phyloP scores from a whole-genome alignment of 37 sponge, comb jelly and placozoan genomes.

The Lycopodina hypogea region DNA sequence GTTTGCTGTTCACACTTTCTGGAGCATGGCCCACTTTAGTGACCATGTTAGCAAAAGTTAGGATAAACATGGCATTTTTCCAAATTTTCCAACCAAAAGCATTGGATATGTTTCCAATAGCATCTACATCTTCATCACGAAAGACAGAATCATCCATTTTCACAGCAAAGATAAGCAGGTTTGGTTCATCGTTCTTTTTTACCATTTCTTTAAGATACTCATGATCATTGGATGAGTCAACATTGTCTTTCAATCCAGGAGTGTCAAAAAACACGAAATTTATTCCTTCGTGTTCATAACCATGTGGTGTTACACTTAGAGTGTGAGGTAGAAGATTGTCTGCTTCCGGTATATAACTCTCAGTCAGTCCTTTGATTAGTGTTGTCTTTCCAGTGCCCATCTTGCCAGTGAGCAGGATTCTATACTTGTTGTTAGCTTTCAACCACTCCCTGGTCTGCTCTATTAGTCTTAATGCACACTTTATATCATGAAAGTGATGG shows the following conservation, averaged over 20 bases:
- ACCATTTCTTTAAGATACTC: conserved; percentile 18
- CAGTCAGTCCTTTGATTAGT: conserved; percentile 5
- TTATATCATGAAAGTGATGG: not conserved
- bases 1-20: not conserved
- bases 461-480: not conserved
- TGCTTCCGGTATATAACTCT: not conserved
- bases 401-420: conserved; percentile 1
- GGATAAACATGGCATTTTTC: conserved; percentile 21
- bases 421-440: not conserved
- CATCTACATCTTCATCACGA: not conserved
- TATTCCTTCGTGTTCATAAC: not conserved
- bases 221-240: not conserved
- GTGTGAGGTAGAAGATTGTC: conserved; percentile 5
- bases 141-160: conserved; percentile 1
- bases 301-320: not conserved
- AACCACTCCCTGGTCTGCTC: not conserved
- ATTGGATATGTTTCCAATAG: not conserved
- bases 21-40: not conserved
- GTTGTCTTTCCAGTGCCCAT: conserved; percentile 10
- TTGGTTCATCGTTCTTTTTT: not conserved
- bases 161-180: not conserved
- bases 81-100: conserved; percentile 10
- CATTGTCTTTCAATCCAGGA: conserved; percentile 11
- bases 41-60: conserved; percentile 19
- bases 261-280: conserved; percentile 5